Conservation (phyloP, 2,113 vertebrate genomes). For the Chaenocephalus aceratus region DNA sequence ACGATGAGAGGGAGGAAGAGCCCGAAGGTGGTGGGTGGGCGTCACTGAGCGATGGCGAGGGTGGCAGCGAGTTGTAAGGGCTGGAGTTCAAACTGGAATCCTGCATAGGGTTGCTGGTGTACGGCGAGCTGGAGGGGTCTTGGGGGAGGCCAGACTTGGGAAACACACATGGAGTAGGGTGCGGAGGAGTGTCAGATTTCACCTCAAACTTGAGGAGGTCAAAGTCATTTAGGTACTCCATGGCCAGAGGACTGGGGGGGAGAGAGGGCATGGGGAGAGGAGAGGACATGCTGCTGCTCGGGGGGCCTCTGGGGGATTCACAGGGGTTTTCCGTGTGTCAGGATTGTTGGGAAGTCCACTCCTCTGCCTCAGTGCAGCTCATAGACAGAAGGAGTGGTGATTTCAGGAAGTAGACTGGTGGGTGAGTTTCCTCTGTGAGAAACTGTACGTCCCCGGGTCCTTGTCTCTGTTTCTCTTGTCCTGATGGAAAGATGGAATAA, state of each 20-base stretch:
- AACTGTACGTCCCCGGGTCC: constrained; percentile 30
- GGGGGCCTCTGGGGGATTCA: constrained; percentile 35
- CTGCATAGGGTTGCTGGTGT: constrained; percentile 88
- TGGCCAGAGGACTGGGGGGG: constrained; percentile 96
- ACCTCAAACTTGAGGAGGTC: constrained; percentile 99
- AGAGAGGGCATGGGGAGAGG: constrained; percentile 85
- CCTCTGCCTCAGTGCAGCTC: constrained; percentile 59
- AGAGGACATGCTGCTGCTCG: constrained; percentile 77
- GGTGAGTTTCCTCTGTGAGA: constrained; percentile 45
- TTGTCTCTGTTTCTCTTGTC: constrained; percentile 58
- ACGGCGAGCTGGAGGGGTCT: constrained; percentile 81
- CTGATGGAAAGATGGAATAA: constrained; percentile 47
- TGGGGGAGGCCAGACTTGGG: constrained; percentile 72
- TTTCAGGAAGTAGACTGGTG: constrained; percentile 37
- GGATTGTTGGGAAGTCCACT: constrained; percentile 56
- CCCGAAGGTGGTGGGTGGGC: constrained; percentile 86
- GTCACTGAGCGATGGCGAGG: constrained; percentile 96
- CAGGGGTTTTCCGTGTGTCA: constrained; percentile 57
- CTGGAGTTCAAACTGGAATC: constrained; percentile 97
- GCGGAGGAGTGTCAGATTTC: constrained; percentile 91
- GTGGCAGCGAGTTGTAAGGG: constrained; percentile 96
- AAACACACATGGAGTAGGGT: constrained; percentile 87
- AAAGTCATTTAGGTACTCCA: constrained; percentile 99
- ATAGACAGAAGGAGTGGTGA: constrained; percentile 62
- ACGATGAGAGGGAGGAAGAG: constrained; percentile 82